These are phyloP conservation scores for Scrobipalpa costella DNA, from an alignment of 2,888 invertebrate genomes.

Conservation along the genomic window DNA sequence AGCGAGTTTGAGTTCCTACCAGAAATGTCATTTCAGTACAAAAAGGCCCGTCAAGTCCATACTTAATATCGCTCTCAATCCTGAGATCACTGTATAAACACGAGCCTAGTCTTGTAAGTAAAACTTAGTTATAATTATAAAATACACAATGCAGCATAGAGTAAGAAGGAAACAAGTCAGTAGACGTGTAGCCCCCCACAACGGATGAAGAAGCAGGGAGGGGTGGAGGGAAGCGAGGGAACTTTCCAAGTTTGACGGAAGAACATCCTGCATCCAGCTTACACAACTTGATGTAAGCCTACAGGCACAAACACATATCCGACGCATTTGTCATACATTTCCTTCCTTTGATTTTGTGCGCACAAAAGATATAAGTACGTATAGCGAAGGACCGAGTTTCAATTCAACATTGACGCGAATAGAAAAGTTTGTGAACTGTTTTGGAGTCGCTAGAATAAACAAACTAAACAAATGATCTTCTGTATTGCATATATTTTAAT, in stretches of 20 bases:
- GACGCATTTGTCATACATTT: neutral
- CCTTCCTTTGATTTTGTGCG: neutral
- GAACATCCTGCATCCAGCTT: neutral
- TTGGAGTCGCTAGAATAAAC: too few relatives aligned
- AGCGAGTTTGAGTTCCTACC: too few relatives aligned
- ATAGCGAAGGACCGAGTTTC: too few relatives aligned
- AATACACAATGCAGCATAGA: neutral
- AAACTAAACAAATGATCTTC: too few relatives aligned
- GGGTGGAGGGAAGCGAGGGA: neutral
- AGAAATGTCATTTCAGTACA: too few relatives aligned
- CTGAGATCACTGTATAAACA: too few relatives aligned
- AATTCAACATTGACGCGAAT: too few relatives aligned
- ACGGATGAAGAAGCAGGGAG: neutral
- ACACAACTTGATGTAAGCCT: neutral
- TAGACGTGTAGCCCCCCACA: neutral
- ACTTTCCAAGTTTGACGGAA: slow-evolving; percentile 16
- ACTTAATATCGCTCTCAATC: too few relatives aligned
- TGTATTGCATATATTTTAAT: too few relatives aligned
- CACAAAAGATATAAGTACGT: too few relatives aligned
- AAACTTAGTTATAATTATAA: neutral
- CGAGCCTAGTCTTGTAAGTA: neutral
- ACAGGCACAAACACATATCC: slow-evolving; percentile 8
- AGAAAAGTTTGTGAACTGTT: too few relatives aligned
- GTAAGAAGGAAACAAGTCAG: neutral
- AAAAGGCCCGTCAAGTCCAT: too few relatives aligned